Conservation (phyloP, 2,113 vertebrate genomes). For the Eidolon helvum region DNA sequence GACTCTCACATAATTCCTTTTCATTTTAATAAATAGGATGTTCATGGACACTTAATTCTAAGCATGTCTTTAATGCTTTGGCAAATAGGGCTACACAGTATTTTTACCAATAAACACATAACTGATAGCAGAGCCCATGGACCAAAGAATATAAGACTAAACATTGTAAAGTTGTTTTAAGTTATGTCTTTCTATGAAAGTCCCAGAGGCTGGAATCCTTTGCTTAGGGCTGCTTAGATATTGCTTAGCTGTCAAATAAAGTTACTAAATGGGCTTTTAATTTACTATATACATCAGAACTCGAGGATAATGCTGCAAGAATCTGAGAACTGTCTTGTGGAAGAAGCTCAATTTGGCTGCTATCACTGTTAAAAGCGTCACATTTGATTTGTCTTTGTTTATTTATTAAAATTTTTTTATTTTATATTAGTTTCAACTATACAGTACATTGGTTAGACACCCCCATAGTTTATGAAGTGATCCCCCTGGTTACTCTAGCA, state of each 20-base stretch:
- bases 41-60: neutral
- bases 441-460: no score
- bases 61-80: neutral
- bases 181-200: neutral
- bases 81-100: neutral
- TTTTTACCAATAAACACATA: neutral
- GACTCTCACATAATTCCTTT: neutral
- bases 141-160: constrained; percentile 15
- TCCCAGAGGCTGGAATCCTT: constrained; percentile 27
- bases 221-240: constrained; percentile 48
- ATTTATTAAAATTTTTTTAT: no score
- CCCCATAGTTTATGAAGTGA: no score
- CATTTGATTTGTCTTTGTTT: neutral
- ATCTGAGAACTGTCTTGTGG: constrained; percentile 37
- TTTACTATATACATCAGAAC: constrained; percentile 73
- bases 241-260: constrained; percentile 71
- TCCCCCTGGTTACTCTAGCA: no score
- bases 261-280: constrained; percentile 77
- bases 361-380: neutral
- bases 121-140: neutral
- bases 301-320: constrained; percentile 7
- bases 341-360: constrained; percentile 52
- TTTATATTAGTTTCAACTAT: no score
- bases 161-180: constrained; percentile 53
- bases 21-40: neutral